phyloP scores from a whole-genome alignment of 2,888 invertebrate genomes.

The Ypsolopha scabrella region DNA sequence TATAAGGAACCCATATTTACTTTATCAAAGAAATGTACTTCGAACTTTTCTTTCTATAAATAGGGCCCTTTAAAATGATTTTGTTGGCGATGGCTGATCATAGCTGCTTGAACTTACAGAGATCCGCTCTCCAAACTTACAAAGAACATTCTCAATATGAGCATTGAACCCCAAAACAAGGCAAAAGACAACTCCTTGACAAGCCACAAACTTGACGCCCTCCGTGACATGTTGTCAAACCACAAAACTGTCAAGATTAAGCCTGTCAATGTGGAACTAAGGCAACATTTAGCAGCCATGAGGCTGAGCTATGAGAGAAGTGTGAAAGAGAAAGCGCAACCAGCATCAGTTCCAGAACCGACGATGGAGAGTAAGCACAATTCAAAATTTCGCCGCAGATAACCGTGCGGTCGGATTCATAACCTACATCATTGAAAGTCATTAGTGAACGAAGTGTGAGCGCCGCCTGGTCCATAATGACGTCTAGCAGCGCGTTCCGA shows the following conservation, averaged over 20 bases:
- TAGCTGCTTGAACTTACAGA: slow-evolving; percentile 18
- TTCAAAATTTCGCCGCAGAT: no score
- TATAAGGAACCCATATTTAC: no score
- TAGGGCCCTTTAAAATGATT: no score
- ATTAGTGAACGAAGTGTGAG: no score
- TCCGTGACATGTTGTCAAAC: slow-evolving; percentile 60
- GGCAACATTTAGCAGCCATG: slow-evolving; percentile 43
- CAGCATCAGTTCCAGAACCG: background rate
- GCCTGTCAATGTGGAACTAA: slow-evolving; percentile 55
- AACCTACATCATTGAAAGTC: no score
- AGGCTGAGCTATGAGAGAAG: slow-evolving; percentile 42
- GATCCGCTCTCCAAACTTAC: slow-evolving; percentile 58
- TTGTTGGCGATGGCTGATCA: no score
- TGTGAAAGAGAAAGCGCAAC: slow-evolving; percentile 27
- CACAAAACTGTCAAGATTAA: slow-evolving; percentile 64
- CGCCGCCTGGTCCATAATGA: no score
- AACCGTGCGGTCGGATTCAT: no score
- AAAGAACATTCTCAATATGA: slow-evolving; percentile 65
- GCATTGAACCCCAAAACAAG: slow-evolving; percentile 47
- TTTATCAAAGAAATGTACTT: no score
- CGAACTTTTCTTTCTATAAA: no score
- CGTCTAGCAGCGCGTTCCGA: no score
- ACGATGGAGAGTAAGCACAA: background rate
- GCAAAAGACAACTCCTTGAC: slow-evolving; percentile 50
- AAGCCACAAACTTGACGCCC: slow-evolving; percentile 58